Evolutionary conservation across 2,888 invertebrate species (phyloP).

Genomic region (Drosophila colorata): DNA sequence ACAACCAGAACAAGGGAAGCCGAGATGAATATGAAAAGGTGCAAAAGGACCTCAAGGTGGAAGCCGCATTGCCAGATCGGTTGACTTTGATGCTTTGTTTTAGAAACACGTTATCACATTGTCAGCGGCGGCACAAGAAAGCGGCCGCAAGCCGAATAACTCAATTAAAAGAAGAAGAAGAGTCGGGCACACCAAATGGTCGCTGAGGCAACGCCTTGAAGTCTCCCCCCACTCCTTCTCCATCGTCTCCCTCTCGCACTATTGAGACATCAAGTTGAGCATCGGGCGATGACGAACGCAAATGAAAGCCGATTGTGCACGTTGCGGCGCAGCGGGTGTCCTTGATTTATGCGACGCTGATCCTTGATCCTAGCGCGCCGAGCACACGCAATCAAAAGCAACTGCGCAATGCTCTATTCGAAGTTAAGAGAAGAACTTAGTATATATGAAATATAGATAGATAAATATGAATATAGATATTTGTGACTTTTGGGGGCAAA

Average conservation of each 20-base stretch:
- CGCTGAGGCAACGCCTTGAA: no score
- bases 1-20: conserved; percentile 9
- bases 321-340: conserved; percentile 74
- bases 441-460: no score
- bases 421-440: not conserved
- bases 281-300: conserved; percentile 48
- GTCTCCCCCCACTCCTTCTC: conserved; percentile 4
- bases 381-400: conserved; percentile 65
- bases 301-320: conserved; percentile 69
- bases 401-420: not conserved
- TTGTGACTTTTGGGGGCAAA: no score
- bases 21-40: conserved; percentile 5
- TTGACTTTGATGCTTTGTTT: conserved; percentile 73
- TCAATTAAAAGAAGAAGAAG: conserved; percentile 45
- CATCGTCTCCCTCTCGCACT: not conserved
- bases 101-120: conserved; percentile 68
- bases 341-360: conserved; percentile 72
- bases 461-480: no score
- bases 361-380: conserved; percentile 68
- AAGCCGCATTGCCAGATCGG: conserved; percentile 54
- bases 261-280: conserved; percentile 40
- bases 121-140: conserved; percentile 54
- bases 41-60: conserved; percentile 35
- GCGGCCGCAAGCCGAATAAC: conserved; percentile 59
- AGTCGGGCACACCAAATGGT: conserved; percentile 1